A percentile compares a stretch with the other conserved stretches of the same genome.
These are phyloP conservation scores for Tholera decimalis DNA, from an alignment of 2,888 invertebrate species.

Conservation along the genomic window DNA sequence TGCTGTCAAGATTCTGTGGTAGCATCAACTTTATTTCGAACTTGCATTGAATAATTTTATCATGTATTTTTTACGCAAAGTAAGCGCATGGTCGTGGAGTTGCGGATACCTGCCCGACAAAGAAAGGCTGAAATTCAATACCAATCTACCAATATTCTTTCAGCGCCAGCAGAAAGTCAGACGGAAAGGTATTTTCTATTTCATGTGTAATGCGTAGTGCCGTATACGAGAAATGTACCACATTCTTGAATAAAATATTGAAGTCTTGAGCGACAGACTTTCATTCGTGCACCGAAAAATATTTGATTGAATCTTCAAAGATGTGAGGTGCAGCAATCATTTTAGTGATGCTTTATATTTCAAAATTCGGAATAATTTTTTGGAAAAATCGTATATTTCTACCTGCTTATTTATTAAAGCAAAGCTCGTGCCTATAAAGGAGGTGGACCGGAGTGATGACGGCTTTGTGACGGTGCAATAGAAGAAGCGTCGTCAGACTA, in stretches of 20 bases:
- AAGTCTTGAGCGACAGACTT: slow-evolving; percentile 29
- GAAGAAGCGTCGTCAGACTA: no score
- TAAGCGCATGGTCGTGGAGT: no score
- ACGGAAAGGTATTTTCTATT: slow-evolving; percentile 34
- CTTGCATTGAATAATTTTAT: no score
- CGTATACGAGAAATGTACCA: slow-evolving; percentile 16
- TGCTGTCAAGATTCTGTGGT: no score
- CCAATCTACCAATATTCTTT: slow-evolving; percentile 21
- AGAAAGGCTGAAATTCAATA: no score
- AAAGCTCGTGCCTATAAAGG: no score
- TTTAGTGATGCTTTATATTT: slow-evolving; percentile 7
- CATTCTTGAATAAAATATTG: slow-evolving; percentile 39
- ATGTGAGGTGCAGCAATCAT: slow-evolving; percentile 17
- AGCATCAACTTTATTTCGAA: no score
- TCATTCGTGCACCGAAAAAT: slow-evolving; percentile 26
- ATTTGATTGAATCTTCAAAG: slow-evolving; percentile 42
- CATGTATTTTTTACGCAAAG: no score
- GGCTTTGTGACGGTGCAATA: no score
- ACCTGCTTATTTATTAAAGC: no score
- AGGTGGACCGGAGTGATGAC: no score
- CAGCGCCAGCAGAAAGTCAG: background rate
- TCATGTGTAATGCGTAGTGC: slow-evolving; percentile 15
- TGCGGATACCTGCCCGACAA: no score
- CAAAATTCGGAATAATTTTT: background rate
- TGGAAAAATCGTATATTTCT: background rate